These are phyloP conservation scores for Semnopithecus entellus DNA, from an alignment of 2,113 vertebrate genomes.

Conservation along the genomic window DNA sequence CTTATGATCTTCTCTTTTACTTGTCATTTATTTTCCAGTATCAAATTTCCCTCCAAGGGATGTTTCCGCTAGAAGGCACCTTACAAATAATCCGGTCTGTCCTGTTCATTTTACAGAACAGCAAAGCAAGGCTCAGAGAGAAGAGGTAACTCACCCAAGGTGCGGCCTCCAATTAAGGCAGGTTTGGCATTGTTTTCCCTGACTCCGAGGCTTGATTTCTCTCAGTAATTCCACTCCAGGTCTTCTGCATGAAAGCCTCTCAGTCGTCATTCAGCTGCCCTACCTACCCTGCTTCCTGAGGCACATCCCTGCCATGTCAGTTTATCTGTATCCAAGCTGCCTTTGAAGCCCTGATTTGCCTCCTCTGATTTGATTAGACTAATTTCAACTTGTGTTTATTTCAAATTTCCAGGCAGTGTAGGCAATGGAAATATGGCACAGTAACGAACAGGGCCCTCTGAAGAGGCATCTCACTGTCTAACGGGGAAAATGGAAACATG, in stretches of 20 bases:
- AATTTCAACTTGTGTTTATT: background rate
- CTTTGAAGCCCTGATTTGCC: background rate
- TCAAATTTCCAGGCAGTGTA: background rate
- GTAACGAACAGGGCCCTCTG: rapidly evolving
- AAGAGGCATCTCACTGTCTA: too few relatives aligned
- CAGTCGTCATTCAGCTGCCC: background rate
- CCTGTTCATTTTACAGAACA: background rate
- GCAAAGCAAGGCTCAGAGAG: background rate
- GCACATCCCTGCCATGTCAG: background rate
- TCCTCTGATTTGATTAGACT: background rate
- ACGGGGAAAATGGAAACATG: background rate
- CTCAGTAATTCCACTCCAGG: background rate
- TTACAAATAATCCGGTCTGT: background rate
- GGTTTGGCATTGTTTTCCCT: background rate
- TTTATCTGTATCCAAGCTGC: background rate
- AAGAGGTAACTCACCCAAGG: background rate
- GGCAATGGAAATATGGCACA: background rate
- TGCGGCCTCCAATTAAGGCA: background rate
- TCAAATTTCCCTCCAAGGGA: background rate
- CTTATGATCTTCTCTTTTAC: background rate
- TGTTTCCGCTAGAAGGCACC: background rate
- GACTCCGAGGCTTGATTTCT: background rate
- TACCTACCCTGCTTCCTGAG: rapidly evolving
- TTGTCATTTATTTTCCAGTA: background rate
- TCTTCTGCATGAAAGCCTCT: background rate